Evolutionary conservation across 2,113 vertebrate genomes (phyloP), one percentile per base, ranked within the genome.

Genomic region (Orientallactaga bullata): DNA sequence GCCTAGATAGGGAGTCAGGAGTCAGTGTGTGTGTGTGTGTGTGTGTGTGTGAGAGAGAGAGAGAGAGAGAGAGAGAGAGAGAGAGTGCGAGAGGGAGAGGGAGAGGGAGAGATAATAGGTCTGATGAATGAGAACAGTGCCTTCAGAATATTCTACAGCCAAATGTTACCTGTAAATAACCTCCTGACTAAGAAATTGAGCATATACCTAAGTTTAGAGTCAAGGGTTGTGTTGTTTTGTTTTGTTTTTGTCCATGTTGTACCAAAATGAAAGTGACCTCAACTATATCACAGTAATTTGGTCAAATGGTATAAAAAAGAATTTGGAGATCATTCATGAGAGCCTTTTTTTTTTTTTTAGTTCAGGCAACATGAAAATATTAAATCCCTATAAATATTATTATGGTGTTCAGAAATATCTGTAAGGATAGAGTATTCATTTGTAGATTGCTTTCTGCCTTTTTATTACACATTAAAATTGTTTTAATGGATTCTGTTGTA

Each of bases 361-460:
- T 60, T 63, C 42, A 79, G 69, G 20, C 4, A 28, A 12, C 55
- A 12, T 42, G 8, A 74, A 35, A 78, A 37, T 32, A 82, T 69
- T 74, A 88, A 47, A 76, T 79, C 28, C 20, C 47, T 28, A 15
- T 61, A 83, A 58, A 35, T 77, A 30, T 39, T 85, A 37, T 13
- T 86, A 5, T 74, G 42, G 60, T 93, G n/a, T 66, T 96, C 80
- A 79, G 51, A 95, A 90, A 78, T 85, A 24, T 35, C 24, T 72
- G 8, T 30, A 26, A 10, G 37, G 23, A 47, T 71, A 35, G 39
- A 85, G 23, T 37, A n/a, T 85, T 89, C 15, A 18, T 85, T 88
- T 73, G 18, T 81, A 3, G 61, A 32, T 58, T 32, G 9, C 30
- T 85, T 95, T 73, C 39, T 93, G 55, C 60, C 51, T 65, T 66